Percentiles rank a stretch among this genome's conserved stretches.
phyloP scores from a whole-genome alignment of 2,888 invertebrate genomes.

The Phorcus lineatus region DNA sequence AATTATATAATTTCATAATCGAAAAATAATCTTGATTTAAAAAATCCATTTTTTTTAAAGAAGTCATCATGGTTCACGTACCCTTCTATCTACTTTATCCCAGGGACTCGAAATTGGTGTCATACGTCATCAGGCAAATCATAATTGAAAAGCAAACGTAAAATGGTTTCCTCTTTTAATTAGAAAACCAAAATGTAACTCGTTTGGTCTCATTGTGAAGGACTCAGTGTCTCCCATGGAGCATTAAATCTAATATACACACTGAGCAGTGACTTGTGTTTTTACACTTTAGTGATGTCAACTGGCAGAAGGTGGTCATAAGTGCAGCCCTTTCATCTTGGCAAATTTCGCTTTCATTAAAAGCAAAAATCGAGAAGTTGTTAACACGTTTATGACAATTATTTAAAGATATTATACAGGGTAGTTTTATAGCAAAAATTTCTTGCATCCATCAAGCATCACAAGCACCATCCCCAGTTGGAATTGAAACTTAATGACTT shows the following conservation, averaged over 20 bases:
- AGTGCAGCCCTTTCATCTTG: neutral
- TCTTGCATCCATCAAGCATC: neutral
- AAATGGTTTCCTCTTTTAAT: conserved; percentile 5
- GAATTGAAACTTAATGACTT: neutral
- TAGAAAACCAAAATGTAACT: conserved; percentile 3
- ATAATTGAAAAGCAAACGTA: neutral
- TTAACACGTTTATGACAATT: conserved; percentile 4
- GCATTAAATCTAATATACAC: conserved; percentile 13
- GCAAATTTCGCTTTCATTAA: neutral
- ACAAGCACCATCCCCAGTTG: neutral
- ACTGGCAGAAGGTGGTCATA: neutral
- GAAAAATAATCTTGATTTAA: too few species aligned
- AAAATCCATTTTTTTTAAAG: too few species aligned
- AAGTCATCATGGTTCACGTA: too few species aligned
- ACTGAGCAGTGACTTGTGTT: neutral
- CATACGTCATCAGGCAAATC: neutral
- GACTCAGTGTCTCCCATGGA: neutral
- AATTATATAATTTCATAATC: too few species aligned
- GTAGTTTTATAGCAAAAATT: neutral
- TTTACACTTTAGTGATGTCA: neutral
- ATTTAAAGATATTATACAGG: neutral
- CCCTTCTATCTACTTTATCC: too few species aligned
- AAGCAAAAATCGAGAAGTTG: neutral
- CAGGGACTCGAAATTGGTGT: neutral
- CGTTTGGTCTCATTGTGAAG: neutral